phyloP scores from a whole-genome alignment of 2,797 vertebrate genomes.

The Spinus olivaceus region DNA sequence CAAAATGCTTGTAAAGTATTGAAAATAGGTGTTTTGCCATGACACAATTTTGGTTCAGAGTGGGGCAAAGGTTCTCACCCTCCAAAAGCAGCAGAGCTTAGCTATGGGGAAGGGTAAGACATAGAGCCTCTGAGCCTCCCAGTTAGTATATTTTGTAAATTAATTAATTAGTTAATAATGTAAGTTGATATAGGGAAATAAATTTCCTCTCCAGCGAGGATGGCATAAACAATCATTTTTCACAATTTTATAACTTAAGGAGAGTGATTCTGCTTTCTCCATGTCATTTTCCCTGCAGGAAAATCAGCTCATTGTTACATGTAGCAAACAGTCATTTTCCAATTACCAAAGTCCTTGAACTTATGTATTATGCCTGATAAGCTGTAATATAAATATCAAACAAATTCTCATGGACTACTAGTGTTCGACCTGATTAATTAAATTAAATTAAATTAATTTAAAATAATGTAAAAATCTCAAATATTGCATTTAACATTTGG shows the following conservation, averaged over 20 bases:
- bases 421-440: not conserved
- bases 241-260: not conserved
- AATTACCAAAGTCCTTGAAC: not conserved
- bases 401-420: not conserved
- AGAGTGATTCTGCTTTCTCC: not conserved
- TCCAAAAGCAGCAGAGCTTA: not conserved
- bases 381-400: not conserved
- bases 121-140: not conserved
- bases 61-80: not conserved
- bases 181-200: not conserved
- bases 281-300: not conserved
- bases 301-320: not conserved
- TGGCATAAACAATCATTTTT: not conserved
- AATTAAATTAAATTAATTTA: not conserved
- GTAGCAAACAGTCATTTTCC: not conserved
- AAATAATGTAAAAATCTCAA: not conserved
- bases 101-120: not conserved
- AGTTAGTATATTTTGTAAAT: not conserved
- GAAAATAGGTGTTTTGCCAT: not conserved
- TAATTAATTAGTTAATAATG: not conserved
- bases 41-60: accelerated
- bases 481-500: not conserved
- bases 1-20: not conserved
- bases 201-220: not conserved
- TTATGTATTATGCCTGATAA: not conserved